Evolutionary conservation across 2,113 vertebrate genomes (phyloP).

Genomic region (Sakesphorus luctuosus): DNA sequence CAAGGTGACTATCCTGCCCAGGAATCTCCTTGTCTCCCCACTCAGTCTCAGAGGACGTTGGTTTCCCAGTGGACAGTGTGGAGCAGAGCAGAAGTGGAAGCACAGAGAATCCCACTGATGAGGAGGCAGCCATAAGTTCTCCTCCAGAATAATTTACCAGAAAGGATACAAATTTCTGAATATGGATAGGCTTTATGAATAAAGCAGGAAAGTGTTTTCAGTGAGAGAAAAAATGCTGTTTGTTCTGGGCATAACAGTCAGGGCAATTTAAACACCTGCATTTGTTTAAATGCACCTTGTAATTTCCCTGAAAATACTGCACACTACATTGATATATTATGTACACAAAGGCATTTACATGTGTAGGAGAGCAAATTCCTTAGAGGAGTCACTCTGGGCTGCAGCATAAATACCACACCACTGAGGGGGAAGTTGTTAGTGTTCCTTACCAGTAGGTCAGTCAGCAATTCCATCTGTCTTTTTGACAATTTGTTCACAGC

Average conservation of each 20-base stretch:
- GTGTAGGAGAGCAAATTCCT: background rate
- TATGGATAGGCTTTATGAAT: background rate
- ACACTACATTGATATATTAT: background rate
- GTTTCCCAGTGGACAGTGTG: background rate
- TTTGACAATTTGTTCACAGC: slow-evolving; percentile 59
- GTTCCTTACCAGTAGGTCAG: slow-evolving; percentile 38
- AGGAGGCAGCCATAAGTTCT: background rate
- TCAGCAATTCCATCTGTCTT: slow-evolving; percentile 36
- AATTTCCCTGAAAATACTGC: slow-evolving; percentile 3
- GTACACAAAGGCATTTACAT: slow-evolving; percentile 32
- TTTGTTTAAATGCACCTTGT: slow-evolving; percentile 1
- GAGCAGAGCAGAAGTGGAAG: background rate
- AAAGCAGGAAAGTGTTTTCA: background rate
- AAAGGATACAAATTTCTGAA: background rate
- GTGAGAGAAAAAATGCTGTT: background rate
- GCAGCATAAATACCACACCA: background rate
- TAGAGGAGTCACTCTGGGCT: slow-evolving; percentile 8
- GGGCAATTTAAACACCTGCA: background rate
- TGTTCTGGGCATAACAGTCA: background rate
- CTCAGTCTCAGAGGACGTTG: background rate
- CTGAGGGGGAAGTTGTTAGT: slow-evolving; percentile 24
- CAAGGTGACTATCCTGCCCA: background rate
- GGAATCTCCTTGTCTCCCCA: background rate
- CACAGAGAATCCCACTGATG: background rate
- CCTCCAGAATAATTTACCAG: background rate